Percentiles rank a stretch among this genome's conserved stretches.
These are phyloP conservation scores for Campaea margaritaria DNA, from an alignment of 2,888 invertebrate species.

Conservation along the genomic window DNA sequence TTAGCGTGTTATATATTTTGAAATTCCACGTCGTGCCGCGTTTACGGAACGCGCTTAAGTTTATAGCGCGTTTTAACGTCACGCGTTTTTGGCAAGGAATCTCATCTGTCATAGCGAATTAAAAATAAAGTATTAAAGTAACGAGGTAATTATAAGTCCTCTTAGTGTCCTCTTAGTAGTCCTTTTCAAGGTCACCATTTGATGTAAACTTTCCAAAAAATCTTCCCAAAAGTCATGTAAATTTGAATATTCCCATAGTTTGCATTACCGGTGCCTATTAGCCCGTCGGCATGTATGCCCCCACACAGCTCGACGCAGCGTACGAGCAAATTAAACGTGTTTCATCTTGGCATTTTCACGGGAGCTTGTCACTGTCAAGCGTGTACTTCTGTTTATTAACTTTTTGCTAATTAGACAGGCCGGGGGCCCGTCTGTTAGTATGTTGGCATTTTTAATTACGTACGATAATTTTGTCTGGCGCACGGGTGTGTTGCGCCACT, in stretches of 20 bases:
- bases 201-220: too few species aligned
- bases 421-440: slow-evolving; percentile 74
- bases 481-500: slow-evolving; percentile 49
- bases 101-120: too few species aligned
- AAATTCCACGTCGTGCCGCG: too few species aligned
- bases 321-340: slow-evolving; percentile 81
- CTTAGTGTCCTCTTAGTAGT: too few species aligned
- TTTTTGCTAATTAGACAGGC: slow-evolving; percentile 84
- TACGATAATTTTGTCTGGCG: slow-evolving; percentile 72
- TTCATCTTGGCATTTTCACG: slow-evolving; percentile 84
- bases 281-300: slow-evolving; percentile 41
- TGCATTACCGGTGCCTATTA: slow-evolving; percentile 22
- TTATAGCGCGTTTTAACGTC: too few species aligned
- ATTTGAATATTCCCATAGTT: slow-evolving; percentile 16
- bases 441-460: slow-evolving; percentile 84
- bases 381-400: slow-evolving; percentile 82
- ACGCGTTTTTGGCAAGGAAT: too few species aligned
- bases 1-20: too few species aligned
- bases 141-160: too few species aligned
- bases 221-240: not conserved
- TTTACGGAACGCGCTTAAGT: too few species aligned
- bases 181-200: too few species aligned
- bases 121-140: too few species aligned
- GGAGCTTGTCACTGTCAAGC: slow-evolving; percentile 82
- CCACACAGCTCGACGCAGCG: slow-evolving; percentile 57